Percentiles rank a stretch among this genome's conserved stretches.
These are phyloP conservation scores for Myotis lucifugus DNA, from an alignment of 2,113 vertebrate genomes.

Conservation along the genomic window DNA sequence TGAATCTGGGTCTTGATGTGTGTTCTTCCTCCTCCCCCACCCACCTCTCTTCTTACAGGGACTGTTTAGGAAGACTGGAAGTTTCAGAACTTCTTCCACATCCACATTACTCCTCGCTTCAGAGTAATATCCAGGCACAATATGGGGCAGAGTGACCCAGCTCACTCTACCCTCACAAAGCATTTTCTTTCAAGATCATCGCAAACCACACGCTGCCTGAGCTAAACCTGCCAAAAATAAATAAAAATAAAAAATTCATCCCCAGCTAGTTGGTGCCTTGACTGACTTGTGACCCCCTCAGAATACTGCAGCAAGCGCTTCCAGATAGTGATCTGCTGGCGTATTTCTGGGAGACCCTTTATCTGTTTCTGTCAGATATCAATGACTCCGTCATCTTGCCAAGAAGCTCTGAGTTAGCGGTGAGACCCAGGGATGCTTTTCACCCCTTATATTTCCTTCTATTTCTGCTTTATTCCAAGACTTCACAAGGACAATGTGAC, in stretches of 20 bases:
- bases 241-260: not conserved
- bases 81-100: not conserved
- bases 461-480: constrained; percentile 2
- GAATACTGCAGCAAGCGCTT: not conserved
- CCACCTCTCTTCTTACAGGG: not conserved
- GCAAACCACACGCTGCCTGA: not conserved
- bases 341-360: not conserved
- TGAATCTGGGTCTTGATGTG: no score
- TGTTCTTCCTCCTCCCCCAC: not conserved
- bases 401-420: not conserved
- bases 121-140: not conserved
- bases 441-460: not conserved
- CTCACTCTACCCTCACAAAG: not conserved
- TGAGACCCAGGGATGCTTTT: not conserved
- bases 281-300: not conserved
- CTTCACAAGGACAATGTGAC: not conserved
- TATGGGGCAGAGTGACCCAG: not conserved
- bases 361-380: not conserved
- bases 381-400: not conserved
- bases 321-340: not conserved
- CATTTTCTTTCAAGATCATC: not conserved
- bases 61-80: not conserved
- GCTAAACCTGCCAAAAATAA: not conserved
- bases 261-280: not conserved
- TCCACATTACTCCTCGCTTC: not conserved